Evolutionary conservation across 1,140 invertebrate genomes (phyloP), one percentile per base, ranked within the genome.

Genomic region (Cherax destructor): DNA sequence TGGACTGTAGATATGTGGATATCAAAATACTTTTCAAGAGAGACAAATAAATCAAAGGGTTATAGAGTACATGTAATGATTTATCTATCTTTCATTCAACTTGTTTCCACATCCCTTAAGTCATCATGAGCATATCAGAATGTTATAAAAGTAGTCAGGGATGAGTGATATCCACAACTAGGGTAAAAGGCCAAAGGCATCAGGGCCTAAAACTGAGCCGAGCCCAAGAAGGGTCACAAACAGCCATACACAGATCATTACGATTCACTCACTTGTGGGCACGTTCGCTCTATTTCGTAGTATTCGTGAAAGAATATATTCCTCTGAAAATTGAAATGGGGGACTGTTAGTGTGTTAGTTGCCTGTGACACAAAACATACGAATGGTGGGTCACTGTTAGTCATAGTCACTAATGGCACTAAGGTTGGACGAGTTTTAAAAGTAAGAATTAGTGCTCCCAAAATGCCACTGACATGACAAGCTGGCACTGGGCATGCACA

Each of bases 291-390:
- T 86, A 92, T 90, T 91, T 92, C 92, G 92, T 92, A 92, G 92
- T 92, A 92, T 86, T 90, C 88, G 92, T 92, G 92, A 91, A 92
- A 92, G 90, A 92, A 92, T 91, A 92, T 92, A 91, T 92, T 92
- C 92, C 92, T 91, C 92, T 92, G 92, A 91, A 83, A 86, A 83
- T 86, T 74, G 86, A 91, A 91, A 91, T 81, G 83, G 78, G 88
- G 30, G 83, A 80, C 49, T 69, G 89, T 91, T 91, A 91, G 89
- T 91, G 83, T 80, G 78, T 79, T 85, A 86, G 78, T 85, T 85
- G 77, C 77, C 72, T 83, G 47, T 83, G 24, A 65, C 65, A 52
- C 47, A n/a, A 84, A 49, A 90, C 69, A 78, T 56, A 86, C 74
- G 83, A 86, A 56, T 80, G 74, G 47, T 81, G 61, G 47, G 81